phyloP scores from a whole-genome alignment of 1,140 invertebrate genomes.

The Tetraneura akinire region DNA sequence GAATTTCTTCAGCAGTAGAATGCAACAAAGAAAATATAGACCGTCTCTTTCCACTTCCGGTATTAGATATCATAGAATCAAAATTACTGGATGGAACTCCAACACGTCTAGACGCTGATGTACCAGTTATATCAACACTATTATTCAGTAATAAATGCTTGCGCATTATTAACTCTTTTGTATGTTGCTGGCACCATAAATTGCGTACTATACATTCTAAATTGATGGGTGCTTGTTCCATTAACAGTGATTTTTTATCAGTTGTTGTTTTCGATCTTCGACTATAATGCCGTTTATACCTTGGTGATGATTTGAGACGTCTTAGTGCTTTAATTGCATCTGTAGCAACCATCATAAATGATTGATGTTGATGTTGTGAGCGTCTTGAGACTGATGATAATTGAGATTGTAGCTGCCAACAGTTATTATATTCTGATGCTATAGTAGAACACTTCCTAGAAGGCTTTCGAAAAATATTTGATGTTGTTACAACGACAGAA shows the following conservation, averaged over 20 bases:
- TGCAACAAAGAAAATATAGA: background rate
- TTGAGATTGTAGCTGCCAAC: background rate
- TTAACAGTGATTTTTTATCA: background rate
- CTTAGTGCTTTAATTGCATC: background rate
- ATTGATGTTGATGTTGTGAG: conserved; percentile 6
- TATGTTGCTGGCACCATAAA: conserved; percentile 19
- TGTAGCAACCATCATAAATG: conserved; percentile 11
- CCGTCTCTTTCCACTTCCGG: background rate
- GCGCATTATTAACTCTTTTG: background rate
- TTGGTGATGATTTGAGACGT: background rate
- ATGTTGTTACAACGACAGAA: background rate
- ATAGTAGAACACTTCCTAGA: conserved; percentile 15
- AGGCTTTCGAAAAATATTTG: conserved; percentile 1
- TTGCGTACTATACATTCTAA: background rate
- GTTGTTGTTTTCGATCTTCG: background rate
- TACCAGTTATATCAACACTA: background rate
- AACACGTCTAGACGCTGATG: background rate
- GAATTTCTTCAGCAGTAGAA: background rate
- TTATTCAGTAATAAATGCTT: background rate
- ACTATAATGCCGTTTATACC: background rate
- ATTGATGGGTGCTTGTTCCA: background rate
- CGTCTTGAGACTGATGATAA: background rate
- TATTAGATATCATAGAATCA: background rate
- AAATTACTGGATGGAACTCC: background rate
- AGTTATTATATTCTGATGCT: background rate